Conservation (phyloP, 2,888 invertebrate species). For the Lasioglossum morio region DNA sequence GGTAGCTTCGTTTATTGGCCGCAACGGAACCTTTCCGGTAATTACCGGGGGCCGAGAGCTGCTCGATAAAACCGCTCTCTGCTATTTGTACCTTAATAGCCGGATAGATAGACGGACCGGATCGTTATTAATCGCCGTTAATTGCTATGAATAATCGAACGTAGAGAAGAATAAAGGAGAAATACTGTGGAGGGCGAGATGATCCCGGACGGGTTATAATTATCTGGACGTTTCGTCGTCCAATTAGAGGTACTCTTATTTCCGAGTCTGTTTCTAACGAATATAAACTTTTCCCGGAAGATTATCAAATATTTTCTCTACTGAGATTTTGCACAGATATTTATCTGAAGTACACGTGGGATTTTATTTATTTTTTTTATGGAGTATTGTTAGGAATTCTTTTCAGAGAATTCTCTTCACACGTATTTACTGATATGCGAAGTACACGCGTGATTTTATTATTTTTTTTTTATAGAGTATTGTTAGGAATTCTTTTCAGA, state of each 20-base stretch:
- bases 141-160: constrained; percentile 54
- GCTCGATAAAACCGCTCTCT: constrained; percentile 16
- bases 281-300: neutral
- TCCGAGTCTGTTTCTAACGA: neutral
- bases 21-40: constrained; percentile 8
- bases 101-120: constrained; percentile 10
- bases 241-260: neutral
- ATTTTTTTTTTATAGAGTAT: too few relatives aligned
- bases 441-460: too few relatives aligned
- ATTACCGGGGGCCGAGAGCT: neutral
- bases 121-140: constrained; percentile 58
- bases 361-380: too few relatives aligned
- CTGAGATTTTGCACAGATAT: neutral
- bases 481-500: too few relatives aligned
- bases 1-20: neutral
- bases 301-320: too few relatives aligned
- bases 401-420: too few relatives aligned
- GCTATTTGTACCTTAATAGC: constrained; percentile 16
- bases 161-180: too few relatives aligned
- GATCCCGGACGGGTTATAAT: constrained; percentile 40
- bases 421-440: too few relatives aligned
- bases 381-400: too few relatives aligned
- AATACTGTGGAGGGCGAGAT: neutral
- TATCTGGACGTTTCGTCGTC: too few relatives aligned
- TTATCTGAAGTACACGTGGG: too few relatives aligned